Percentiles rank a stretch among this genome's conserved stretches.
Evolutionary conservation across 2,888 invertebrate species (phyloP).

Genomic region (Lithodes maja): DNA sequence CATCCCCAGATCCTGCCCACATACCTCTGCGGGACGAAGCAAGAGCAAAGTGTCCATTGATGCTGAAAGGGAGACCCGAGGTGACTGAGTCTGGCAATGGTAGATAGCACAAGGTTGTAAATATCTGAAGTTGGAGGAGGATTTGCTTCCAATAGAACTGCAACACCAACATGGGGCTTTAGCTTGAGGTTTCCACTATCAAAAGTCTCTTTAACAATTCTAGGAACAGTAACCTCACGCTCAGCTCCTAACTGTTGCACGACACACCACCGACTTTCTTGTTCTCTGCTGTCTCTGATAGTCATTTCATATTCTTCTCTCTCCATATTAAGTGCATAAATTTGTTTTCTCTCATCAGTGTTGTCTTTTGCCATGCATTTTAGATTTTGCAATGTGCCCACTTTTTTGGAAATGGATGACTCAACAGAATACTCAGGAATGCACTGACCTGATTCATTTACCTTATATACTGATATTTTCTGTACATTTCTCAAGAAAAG

Average conservation of each 20-base stretch:
- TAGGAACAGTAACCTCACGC: slow-evolving; percentile 4
- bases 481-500: slow-evolving; percentile 45
- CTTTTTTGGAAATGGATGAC: not conserved
- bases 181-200: not conserved
- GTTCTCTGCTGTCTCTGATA: not conserved
- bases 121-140: not conserved
- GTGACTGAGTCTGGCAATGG: slow-evolving; percentile 32
- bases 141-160: slow-evolving; percentile 16
- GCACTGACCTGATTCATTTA: not conserved
- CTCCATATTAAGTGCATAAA: slow-evolving; percentile 11
- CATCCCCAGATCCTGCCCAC: slow-evolving; percentile 33
- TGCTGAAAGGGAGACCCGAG: slow-evolving; percentile 50
- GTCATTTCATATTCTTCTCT: slow-evolving; percentile 22
- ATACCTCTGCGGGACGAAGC: slow-evolving; percentile 33
- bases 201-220: slow-evolving; percentile 28
- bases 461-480: slow-evolving; percentile 14
- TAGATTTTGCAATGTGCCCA: not conserved
- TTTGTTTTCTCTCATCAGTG: not conserved
- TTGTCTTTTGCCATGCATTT: not conserved
- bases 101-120: slow-evolving; percentile 42
- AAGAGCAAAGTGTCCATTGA: slow-evolving; percentile 51
- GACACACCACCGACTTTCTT: slow-evolving; percentile 6
- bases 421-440: slow-evolving; percentile 27
- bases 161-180: slow-evolving; percentile 46
- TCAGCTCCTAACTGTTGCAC: slow-evolving; percentile 43